Conservation (phyloP, 2,888 invertebrate species). For the Molorchus minor region DNA sequence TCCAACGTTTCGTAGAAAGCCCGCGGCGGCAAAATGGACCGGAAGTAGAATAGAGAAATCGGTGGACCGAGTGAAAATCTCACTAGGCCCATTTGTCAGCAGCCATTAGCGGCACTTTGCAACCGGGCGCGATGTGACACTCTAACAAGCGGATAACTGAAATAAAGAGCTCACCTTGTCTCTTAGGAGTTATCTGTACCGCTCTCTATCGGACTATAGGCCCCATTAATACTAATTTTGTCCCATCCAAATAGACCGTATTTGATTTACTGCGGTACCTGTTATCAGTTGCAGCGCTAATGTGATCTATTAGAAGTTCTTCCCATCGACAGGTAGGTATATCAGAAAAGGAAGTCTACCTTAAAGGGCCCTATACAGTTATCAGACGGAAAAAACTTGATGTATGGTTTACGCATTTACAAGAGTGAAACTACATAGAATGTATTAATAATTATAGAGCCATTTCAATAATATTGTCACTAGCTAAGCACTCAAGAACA, state of each 20-base stretch:
- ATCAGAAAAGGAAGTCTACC: too few relatives aligned
- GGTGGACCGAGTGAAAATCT: constrained; percentile 16
- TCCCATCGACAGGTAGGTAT: background rate
- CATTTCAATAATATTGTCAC: too few relatives aligned
- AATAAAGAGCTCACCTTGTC: constrained; percentile 59
- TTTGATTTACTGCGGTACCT: constrained; percentile 18
- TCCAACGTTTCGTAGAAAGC: too few relatives aligned
- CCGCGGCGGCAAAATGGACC: background rate
- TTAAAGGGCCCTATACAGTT: too few relatives aligned
- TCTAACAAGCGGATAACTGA: constrained; percentile 59
- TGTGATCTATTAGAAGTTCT: constrained; percentile 6
- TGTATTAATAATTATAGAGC: too few relatives aligned
- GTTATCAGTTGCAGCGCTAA: constrained; percentile 10
- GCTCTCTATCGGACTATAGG: constrained; percentile 43
- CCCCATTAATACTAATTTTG: constrained; percentile 41
- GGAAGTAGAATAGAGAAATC: constrained; percentile 8
- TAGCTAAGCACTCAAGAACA: too few relatives aligned
- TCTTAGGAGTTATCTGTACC: constrained; percentile 55
- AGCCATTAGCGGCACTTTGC: constrained; percentile 58
- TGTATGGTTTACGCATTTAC: too few relatives aligned
- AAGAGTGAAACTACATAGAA: too few relatives aligned
- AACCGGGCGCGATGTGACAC: constrained; percentile 55
- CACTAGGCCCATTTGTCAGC: constrained; percentile 56
- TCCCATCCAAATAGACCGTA: constrained; percentile 10
- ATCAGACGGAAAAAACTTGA: too few relatives aligned